phyloP scores from a whole-genome alignment of 2,888 invertebrate genomes.

The Polietes domitor region DNA sequence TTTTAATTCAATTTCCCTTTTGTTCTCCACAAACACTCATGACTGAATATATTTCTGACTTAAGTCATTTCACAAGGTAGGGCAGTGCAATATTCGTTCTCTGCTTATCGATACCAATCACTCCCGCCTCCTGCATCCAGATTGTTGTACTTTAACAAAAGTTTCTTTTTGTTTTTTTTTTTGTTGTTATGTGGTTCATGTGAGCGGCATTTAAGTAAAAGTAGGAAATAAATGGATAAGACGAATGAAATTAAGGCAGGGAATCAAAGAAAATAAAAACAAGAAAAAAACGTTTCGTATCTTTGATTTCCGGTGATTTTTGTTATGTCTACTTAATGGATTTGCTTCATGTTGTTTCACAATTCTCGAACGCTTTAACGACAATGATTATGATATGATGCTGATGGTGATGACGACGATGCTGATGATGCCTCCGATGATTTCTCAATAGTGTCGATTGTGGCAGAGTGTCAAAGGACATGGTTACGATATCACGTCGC shows the following conservation, averaged over 20 bases:
- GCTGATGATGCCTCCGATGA: slow-evolving; percentile 21
- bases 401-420: not conserved
- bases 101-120: not conserved
- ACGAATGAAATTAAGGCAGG: not conserved
- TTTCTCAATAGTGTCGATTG: slow-evolving; percentile 57
- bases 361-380: slow-evolving; percentile 45
- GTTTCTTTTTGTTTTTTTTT: not conserved
- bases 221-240: not conserved
- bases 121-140: not conserved
- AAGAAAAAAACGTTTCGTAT: slow-evolving; percentile 46
- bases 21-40: no score
- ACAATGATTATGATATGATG: slow-evolving; percentile 47
- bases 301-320: slow-evolving; percentile 63
- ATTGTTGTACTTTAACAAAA: not conserved
- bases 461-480: slow-evolving; percentile 44
- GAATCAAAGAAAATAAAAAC: slow-evolving; percentile 11
- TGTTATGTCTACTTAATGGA: slow-evolving; percentile 58
- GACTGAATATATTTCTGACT: no score
- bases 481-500: slow-evolving; percentile 55
- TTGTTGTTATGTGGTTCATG: no score
- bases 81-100: not conserved
- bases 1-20: no score
- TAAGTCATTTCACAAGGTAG: no score
- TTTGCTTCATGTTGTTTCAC: slow-evolving; percentile 47
- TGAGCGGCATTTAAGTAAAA: slow-evolving; percentile 41